Percentiles rank a stretch among this genome's conserved stretches.
phyloP scores from a whole-genome alignment of 2,797 vertebrate species.

The Cynopterus sphinx region DNA sequence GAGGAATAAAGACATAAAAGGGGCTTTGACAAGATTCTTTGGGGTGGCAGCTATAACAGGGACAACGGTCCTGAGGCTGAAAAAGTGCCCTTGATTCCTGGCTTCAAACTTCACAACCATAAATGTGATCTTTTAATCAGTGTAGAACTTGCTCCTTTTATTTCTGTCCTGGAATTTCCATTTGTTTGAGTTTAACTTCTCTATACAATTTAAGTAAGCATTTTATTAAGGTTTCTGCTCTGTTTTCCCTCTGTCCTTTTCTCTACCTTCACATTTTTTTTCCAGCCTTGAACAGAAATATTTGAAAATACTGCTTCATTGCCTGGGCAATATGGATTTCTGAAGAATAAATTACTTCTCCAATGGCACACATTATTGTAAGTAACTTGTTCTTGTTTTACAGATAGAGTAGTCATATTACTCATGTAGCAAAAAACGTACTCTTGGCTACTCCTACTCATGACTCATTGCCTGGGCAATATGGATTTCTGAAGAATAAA shows the following conservation, averaged over 20 bases:
- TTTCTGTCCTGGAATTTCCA: neutral
- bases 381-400: no score
- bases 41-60: no score
- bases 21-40: neutral
- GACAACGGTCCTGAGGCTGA: neutral
- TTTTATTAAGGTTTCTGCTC: neutral
- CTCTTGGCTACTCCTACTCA: no score
- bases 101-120: no score
- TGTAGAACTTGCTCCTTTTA: neutral
- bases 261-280: no score
- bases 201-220: neutral
- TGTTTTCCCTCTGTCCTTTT: neutral
- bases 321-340: no score
- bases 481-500: neutral
- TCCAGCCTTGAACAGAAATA: neutral
- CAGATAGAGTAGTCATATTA: no score
- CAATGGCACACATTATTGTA: no score
- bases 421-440: no score
- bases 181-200: neutral
- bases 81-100: neutral
- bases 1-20: slow-evolving; percentile 56
- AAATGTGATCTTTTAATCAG: neutral
- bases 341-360: no score
- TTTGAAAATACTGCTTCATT: neutral
- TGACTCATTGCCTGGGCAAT: no score